A percentile compares a stretch with the other conserved stretches of the same genome.
Conservation (phyloP, 1,140 invertebrate species). For the Galendromus occidentalis region DNA sequence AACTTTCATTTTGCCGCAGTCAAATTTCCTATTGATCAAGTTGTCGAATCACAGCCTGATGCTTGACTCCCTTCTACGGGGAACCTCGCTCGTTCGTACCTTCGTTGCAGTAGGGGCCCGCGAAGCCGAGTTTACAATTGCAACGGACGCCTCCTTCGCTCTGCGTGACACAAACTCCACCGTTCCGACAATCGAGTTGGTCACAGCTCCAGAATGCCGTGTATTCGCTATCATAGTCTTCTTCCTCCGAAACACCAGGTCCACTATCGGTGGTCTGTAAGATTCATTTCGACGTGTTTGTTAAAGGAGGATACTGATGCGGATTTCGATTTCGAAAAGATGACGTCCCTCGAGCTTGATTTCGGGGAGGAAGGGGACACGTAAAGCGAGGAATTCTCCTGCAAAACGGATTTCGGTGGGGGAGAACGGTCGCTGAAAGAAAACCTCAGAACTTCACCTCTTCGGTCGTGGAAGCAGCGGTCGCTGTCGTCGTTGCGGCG, state of each 20-base stretch:
- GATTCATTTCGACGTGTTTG: too few species aligned
- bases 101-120: slow-evolving; percentile 69
- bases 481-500: neutral
- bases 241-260: neutral
- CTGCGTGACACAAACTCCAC: slow-evolving; percentile 54
- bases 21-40: too few species aligned
- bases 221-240: slow-evolving; percentile 1
- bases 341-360: too few species aligned
- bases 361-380: too few species aligned
- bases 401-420: too few species aligned
- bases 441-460: neutral
- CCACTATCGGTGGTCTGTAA: neutral
- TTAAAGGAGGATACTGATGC: too few species aligned
- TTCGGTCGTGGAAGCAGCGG: neutral
- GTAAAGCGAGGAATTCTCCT: too few species aligned
- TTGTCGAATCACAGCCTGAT: too few species aligned
- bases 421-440: too few species aligned
- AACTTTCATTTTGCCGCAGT: neutral
- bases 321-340: too few species aligned
- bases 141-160: slow-evolving; percentile 41
- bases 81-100: slow-evolving; percentile 36
- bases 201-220: slow-evolving; percentile 35
- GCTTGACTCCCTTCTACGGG: too few species aligned
- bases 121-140: slow-evolving; percentile 71
- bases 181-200: slow-evolving; percentile 64